These are phyloP conservation scores for Athalia rosae DNA, from an alignment of 2,888 invertebrate species.

Conservation along the genomic window DNA sequence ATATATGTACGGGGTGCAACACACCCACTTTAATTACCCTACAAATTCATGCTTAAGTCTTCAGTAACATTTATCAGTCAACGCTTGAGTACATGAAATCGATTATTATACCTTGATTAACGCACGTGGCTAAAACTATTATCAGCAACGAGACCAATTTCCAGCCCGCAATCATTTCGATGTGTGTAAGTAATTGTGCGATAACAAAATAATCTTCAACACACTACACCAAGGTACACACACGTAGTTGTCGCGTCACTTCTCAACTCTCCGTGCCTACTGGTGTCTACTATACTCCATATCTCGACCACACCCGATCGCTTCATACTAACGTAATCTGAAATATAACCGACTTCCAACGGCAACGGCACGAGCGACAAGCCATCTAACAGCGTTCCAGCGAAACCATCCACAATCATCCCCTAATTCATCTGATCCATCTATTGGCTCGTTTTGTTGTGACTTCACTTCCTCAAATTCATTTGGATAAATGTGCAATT, in stretches of 20 bases:
- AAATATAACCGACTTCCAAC: too few species aligned
- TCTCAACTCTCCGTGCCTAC: not conserved
- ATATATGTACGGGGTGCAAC: not conserved
- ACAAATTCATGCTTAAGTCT: not conserved
- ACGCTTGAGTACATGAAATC: not conserved
- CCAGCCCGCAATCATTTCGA: constrained; percentile 7
- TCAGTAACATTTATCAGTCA: too few species aligned
- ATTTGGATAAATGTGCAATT: too few species aligned
- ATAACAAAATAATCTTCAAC: not conserved
- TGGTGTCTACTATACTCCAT: not conserved
- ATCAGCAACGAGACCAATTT: constrained; percentile 11
- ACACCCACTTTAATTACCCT: constrained; percentile 13
- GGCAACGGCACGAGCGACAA: too few species aligned
- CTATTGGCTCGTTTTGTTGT: too few species aligned
- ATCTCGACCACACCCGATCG: constrained; percentile 21
- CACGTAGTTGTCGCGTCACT: constrained; percentile 13
- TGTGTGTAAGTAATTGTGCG: not conserved
- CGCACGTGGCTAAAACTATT: constrained; percentile 27
- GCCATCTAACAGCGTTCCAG: too few species aligned
- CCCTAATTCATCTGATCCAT: too few species aligned
- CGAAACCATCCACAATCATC: too few species aligned
- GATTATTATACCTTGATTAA: constrained; percentile 15
- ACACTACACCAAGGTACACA: not conserved
- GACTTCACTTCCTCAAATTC: too few species aligned
- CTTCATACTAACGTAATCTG: too few species aligned